phyloP scores from a whole-genome alignment of 2,797 vertebrate species.

The Podarcis lilfordi region DNA sequence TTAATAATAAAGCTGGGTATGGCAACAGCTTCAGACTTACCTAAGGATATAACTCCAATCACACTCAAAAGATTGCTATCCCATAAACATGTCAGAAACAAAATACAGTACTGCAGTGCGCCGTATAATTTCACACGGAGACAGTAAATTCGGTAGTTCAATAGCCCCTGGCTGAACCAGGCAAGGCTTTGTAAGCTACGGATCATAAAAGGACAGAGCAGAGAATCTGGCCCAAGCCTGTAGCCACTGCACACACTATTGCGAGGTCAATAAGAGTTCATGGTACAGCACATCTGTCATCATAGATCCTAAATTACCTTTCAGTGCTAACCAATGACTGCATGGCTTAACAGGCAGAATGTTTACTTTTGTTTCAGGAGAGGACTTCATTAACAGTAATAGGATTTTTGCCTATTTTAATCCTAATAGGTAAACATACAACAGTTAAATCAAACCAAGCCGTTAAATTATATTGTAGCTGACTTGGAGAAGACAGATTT shows the following conservation, averaged over 20 bases:
- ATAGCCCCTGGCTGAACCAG: slow-evolving; percentile 2
- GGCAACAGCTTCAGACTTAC: not conserved
- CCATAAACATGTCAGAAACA: slow-evolving; percentile 22
- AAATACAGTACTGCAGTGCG: slow-evolving; percentile 9
- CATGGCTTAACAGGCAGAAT: not conserved
- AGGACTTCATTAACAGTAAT: slow-evolving; percentile 3
- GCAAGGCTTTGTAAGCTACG: not conserved
- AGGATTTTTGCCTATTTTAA: slow-evolving; percentile 3
- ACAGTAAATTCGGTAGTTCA: slow-evolving; percentile 18
- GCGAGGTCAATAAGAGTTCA: slow-evolving; percentile 3
- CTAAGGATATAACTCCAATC: slow-evolving; percentile 14
- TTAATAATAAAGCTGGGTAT: slow-evolving; percentile 8
- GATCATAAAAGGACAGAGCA: not conserved
- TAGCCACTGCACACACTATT: not conserved
- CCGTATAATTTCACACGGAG: slow-evolving; percentile 6
- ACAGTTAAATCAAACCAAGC: not conserved
- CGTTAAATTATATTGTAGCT: not conserved
- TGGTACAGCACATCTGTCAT: slow-evolving; percentile 7
- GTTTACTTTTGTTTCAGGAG: not conserved
- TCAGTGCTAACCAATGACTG: not conserved
- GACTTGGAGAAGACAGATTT: not conserved
- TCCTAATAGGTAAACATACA: not conserved
- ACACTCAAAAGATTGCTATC: slow-evolving; percentile 2
- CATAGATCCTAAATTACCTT: slow-evolving; percentile 25
- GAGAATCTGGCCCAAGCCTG: not conserved